These are phyloP conservation scores for Phylloscopus trochilus DNA, from an alignment of 2,113 vertebrate species.

Conservation along the genomic window DNA sequence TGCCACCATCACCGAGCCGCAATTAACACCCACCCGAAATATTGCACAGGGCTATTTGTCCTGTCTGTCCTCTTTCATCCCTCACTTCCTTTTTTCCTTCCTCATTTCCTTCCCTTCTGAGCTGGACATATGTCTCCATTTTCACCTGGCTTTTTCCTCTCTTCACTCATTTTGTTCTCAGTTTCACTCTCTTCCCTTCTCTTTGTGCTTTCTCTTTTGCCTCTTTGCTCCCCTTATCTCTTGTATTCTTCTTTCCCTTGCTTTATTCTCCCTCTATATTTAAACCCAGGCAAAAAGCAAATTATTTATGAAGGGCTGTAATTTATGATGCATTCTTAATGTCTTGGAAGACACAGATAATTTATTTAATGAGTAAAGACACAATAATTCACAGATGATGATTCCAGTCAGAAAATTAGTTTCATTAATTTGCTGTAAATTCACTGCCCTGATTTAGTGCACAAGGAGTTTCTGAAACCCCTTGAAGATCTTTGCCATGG, in stretches of 20 bases:
- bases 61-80: not conserved
- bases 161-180: not conserved
- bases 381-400: slow-evolving; percentile 71
- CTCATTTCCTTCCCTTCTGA: not conserved
- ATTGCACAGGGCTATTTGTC: not conserved
- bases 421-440: slow-evolving; percentile 76
- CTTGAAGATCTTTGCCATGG: not conserved
- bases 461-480: slow-evolving; percentile 23
- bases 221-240: not conserved
- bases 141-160: not conserved
- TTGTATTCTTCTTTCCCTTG: not conserved
- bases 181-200: not conserved
- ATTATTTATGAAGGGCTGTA: slow-evolving; percentile 75
- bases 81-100: not conserved
- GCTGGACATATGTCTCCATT: not conserved
- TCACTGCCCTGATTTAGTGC: slow-evolving; percentile 65
- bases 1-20: not conserved
- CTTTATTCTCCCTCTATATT: slow-evolving; percentile 20
- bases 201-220: not conserved
- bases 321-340: slow-evolving; percentile 76
- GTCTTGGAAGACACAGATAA: slow-evolving; percentile 74
- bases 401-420: slow-evolving; percentile 77
- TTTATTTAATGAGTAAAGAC: slow-evolving; percentile 80
- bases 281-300: slow-evolving; percentile 65
- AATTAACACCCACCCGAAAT: not conserved